Evolutionary conservation across 2,797 vertebrate genomes (phyloP), one percentile per base, ranked within the genome.

Genomic region (Sardinella longiceps): DNA sequence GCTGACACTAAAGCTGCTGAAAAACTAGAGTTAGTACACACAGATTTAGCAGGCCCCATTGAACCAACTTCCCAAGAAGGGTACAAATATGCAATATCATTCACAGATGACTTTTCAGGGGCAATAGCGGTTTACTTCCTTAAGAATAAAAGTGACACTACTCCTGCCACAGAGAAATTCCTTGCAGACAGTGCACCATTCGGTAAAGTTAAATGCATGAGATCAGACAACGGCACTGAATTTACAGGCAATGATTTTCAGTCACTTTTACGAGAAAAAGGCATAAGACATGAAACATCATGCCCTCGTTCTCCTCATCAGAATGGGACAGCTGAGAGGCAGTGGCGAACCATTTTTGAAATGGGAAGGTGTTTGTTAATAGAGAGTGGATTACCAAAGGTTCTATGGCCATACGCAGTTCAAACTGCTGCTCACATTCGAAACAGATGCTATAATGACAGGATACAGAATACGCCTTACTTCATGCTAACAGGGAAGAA

Each of bases 291-390:
- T 53, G 51, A 53, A 3, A 53, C 51, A 5, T 53, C 81, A 43
- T 82, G 48, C 0, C 84, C 83, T 5, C 87, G 85, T 58, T 90
- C 85, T 45, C 85, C 84, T 6, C 84, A 88, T 84, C 83, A 89
- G 51, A 89, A 88, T 56, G 86, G 87, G 1, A 87, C 82, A 15
- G 85, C 84, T 6, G 82, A 90, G 5, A 87, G 85, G 45, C 80
- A 86, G 14, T 89, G 89, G 81, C 48, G 83, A 7, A 90, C 86
- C 23, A 6, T 89, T 0, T 89, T 87, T 88, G 87, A 90, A 70
- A 89, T 90, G 85, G 83, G 50, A 28, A 90, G 83, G 10, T 89
- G 88, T 10, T 2, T 87, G 5, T 51, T 90, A 74, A 20, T 89
- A 46, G 86, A 89, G 23, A 90, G 80, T 11, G 70, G n/a, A 23